Percentiles rank a stretch among this genome's conserved stretches.
phyloP scores from a whole-genome alignment of 1,140 invertebrate species.

The Campoletis sonorensis region DNA sequence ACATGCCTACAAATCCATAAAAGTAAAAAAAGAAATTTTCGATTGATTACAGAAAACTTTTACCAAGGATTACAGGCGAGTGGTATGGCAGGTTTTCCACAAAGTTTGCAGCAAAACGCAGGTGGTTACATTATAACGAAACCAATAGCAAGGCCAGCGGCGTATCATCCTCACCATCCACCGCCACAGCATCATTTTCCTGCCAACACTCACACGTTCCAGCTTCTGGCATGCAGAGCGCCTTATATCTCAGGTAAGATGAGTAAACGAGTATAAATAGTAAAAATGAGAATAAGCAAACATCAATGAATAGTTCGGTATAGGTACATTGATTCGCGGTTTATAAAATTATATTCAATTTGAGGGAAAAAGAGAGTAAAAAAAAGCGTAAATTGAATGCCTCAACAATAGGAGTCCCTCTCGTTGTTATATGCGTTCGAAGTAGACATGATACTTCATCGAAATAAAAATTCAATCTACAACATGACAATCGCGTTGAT shows the following conservation, averaged over 20 bases:
- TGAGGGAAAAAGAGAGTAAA: not conserved
- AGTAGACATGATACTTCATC: constrained; percentile 15
- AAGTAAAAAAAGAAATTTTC: constrained; percentile 35
- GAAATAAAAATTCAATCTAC: constrained; percentile 40
- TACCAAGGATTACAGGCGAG: constrained; percentile 67
- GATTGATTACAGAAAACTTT: constrained; percentile 70
- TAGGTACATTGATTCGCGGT: not conserved
- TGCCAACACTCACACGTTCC: constrained; percentile 75
- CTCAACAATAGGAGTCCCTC: not conserved
- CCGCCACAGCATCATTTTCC: constrained; percentile 72
- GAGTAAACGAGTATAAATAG: not conserved
- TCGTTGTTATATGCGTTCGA: not conserved
- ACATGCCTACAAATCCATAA: not conserved
- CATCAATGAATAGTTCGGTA: not conserved
- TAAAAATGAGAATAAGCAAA: not conserved
- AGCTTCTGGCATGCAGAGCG: constrained; percentile 75
- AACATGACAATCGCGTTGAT: constrained; percentile 33
- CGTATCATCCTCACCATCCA: constrained; percentile 75
- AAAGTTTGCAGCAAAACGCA: constrained; percentile 66
- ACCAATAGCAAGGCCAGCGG: constrained; percentile 77
- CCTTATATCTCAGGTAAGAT: constrained; percentile 77
- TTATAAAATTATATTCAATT: not conserved
- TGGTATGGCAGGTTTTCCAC: constrained; percentile 71
- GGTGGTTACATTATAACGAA: constrained; percentile 76
- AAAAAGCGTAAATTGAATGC: not conserved